These are phyloP conservation scores for Percina caprodes DNA, from an alignment of 2,113 vertebrate genomes.

Conservation along the genomic window DNA sequence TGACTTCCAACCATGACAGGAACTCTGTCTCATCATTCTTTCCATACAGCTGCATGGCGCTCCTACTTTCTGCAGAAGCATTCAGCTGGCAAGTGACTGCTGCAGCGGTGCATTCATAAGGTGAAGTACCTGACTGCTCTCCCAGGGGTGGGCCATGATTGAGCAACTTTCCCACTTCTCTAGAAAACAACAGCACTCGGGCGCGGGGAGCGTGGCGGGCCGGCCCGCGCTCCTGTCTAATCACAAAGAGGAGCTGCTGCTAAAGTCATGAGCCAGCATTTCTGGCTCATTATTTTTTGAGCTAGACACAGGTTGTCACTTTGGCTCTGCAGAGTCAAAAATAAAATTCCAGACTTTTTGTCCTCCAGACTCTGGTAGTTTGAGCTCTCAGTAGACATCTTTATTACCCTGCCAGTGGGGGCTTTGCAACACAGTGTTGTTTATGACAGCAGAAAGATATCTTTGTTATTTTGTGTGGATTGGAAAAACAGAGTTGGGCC, in stretches of 20 bases:
- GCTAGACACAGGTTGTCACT: constrained; percentile 80
- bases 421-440: constrained; percentile 49
- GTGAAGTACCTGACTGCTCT: constrained; percentile 59
- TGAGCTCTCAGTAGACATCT: constrained; percentile 72
- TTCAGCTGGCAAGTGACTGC: constrained; percentile 44
- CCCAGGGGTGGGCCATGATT: constrained; percentile 33
- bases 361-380: constrained; percentile 57
- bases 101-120: constrained; percentile 53
- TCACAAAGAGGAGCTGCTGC: constrained; percentile 53
- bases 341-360: constrained; percentile 68
- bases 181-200: constrained; percentile 52
- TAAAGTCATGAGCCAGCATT: constrained; percentile 69
- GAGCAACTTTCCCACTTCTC: constrained; percentile 56
- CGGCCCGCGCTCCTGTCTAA: constrained; percentile 48
- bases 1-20: constrained; percentile 55
- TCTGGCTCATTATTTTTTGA: constrained; percentile 82
- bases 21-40: constrained; percentile 48
- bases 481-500: constrained; percentile 32
- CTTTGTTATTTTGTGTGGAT: constrained; percentile 41
- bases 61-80: constrained; percentile 45
- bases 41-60: constrained; percentile 47
- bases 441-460: constrained; percentile 56
- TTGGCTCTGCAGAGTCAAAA: constrained; percentile 79
- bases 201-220: neutral
- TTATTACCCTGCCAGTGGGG: constrained; percentile 67